Conservation (phyloP, 1,140 invertebrate genomes). For the Temnothorax curvispinosus region DNA sequence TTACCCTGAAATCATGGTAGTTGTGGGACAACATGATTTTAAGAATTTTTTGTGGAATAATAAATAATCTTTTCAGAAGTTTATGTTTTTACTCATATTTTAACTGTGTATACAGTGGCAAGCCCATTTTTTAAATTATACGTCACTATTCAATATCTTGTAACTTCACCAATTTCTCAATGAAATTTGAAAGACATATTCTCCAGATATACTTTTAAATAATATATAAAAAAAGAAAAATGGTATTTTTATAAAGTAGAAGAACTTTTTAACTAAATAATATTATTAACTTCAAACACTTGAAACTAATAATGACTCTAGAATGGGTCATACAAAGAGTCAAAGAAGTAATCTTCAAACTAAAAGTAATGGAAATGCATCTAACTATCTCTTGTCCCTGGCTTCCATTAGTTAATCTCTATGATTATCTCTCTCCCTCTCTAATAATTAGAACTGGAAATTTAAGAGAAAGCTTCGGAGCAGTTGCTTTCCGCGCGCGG, state of each 20-base stretch:
- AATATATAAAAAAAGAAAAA: neutral
- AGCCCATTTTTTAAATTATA: neutral
- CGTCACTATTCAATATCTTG: neutral
- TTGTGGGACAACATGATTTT: too few species aligned
- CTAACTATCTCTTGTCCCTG: neutral
- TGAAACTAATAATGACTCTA: neutral
- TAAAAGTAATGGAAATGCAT: neutral
- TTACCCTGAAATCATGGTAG: too few species aligned
- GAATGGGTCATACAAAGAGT: neutral
- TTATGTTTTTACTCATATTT: neutral
- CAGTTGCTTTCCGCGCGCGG: too few species aligned
- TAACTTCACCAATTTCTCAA: constrained; percentile 14
- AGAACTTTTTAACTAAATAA: neutral
- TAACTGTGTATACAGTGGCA: too few species aligned
- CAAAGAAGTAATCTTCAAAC: neutral
- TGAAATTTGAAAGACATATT: constrained; percentile 20
- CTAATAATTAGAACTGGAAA: neutral
- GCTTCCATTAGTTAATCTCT: neutral
- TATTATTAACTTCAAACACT: neutral
- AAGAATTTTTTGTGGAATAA: neutral
- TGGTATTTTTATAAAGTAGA: neutral
- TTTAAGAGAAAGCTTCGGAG: constrained; percentile 13
- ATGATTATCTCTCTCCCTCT: neutral
- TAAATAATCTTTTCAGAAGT: neutral
- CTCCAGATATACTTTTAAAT: neutral